Evolutionary conservation across 92 coral and sea anemone genomes (phyloP).

Genomic region (Pocillopora grandis): DNA sequence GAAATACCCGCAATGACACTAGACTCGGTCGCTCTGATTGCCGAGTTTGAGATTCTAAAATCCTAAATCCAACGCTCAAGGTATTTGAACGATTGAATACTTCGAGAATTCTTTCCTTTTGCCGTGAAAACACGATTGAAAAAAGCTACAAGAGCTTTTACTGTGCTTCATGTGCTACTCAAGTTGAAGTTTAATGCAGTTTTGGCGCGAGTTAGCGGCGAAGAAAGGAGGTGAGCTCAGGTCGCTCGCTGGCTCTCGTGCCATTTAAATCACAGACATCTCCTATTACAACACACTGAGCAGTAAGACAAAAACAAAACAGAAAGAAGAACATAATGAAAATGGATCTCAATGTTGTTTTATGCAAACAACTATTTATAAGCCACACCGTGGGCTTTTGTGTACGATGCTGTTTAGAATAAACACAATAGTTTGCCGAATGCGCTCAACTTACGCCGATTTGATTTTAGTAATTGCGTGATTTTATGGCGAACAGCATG

Average conservation of each 20-base stretch:
- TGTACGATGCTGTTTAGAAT: constrained; percentile 3
- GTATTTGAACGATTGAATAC: constrained; percentile 11
- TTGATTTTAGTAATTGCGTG: constrained; percentile 13
- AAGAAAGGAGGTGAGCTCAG: not conserved
- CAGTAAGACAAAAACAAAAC: not conserved
- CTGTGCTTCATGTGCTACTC: constrained; percentile 6
- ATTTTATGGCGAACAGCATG: constrained; percentile 3
- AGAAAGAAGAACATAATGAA: not conserved
- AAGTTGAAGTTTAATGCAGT: constrained; percentile 22
- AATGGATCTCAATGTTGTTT: constrained; percentile 7
- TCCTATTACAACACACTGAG: not conserved
- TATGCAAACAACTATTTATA: constrained; percentile 23
- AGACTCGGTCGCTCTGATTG: not conserved
- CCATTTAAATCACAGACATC: not conserved
- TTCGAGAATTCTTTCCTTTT: not conserved
- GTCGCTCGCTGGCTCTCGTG: constrained; percentile 8
- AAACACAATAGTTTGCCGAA: not conserved
- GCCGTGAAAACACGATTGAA: constrained; percentile 6
- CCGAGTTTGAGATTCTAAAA: not conserved
- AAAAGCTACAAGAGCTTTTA: constrained; percentile 19
- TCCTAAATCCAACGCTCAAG: not conserved
- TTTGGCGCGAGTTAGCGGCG: constrained; percentile 3
- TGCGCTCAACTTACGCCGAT: not conserved
- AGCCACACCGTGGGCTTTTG: constrained; percentile 30
- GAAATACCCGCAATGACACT: not conserved